phyloP scores from a whole-genome alignment of 2,888 invertebrate genomes.

The Drosophila fungiperda region DNA sequence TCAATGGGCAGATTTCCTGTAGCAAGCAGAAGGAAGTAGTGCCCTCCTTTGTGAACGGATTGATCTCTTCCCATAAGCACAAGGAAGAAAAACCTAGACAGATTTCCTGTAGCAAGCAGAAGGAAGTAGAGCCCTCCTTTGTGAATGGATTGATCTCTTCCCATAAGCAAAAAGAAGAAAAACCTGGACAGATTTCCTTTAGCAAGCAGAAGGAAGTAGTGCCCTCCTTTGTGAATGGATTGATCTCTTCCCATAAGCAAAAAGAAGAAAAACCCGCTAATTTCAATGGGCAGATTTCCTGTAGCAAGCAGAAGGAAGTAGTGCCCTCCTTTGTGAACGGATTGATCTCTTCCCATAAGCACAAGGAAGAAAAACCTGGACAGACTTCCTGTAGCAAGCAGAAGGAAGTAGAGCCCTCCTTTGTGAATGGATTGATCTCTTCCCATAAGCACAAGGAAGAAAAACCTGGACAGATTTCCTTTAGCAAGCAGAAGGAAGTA shows the following conservation, averaged over 20 bases:
- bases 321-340: not conserved
- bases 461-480: not conserved
- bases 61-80: not conserved
- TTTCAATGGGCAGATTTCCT: not conserved
- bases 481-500: not conserved
- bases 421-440: not conserved
- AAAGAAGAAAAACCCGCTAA: not conserved
- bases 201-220: not conserved
- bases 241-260: not conserved
- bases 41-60: rapidly evolving
- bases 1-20: not conserved
- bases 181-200: not conserved
- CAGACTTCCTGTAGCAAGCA: not conserved
- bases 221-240: not conserved
- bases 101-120: too few species aligned
- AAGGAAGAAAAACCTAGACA: conserved; percentile 8
- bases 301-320: not conserved
- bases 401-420: not conserved
- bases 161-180: conserved; percentile 3
- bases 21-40: conserved; percentile 9
- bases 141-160: not conserved
- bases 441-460: not conserved
- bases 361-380: conserved; percentile 6
- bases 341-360: not conserved
- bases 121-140: too few species aligned